Conservation (phyloP, 2,113 vertebrate species). For the Lophura nycthemera region DNA sequence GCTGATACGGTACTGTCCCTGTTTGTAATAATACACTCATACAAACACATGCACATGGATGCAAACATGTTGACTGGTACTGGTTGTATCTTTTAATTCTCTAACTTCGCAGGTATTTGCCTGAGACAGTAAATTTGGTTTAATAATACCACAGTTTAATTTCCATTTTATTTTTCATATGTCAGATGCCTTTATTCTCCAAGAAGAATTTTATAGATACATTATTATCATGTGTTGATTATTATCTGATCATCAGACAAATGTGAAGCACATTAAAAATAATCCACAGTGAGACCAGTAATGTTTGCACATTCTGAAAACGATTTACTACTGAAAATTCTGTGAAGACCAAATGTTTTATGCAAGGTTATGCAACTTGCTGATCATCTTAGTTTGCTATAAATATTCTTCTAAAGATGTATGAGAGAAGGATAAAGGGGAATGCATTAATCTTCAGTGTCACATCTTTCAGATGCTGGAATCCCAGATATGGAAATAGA, state of each 20-base stretch:
- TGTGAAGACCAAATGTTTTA: slow-evolving; percentile 29
- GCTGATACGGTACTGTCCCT: neutral
- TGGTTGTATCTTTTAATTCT: rapidly evolving
- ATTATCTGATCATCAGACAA: slow-evolving; percentile 17
- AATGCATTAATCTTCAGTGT: slow-evolving; percentile 58
- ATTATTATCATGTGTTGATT: slow-evolving; percentile 16
- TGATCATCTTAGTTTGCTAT: slow-evolving; percentile 31
- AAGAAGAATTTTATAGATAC: neutral
- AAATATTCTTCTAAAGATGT: slow-evolving; percentile 41
- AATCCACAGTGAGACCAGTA: slow-evolving; percentile 35
- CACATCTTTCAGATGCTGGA: slow-evolving; percentile 83
- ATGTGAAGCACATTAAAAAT: slow-evolving; percentile 37
- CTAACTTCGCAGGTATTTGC: neutral
- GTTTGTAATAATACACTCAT: neutral
- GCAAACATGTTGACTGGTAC: neutral
- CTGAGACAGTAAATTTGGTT: neutral
- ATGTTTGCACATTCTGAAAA: slow-evolving; percentile 47
- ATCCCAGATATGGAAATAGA: slow-evolving; percentile 87
- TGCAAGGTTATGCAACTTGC: slow-evolving; percentile 18
- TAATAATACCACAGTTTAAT: neutral
- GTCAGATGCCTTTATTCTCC: neutral
- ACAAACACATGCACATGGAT: neutral
- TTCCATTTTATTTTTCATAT: neutral
- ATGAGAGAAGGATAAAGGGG: slow-evolving; percentile 20
- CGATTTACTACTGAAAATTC: slow-evolving; percentile 44